These are phyloP conservation scores for Globodera rostochiensis DNA, from an alignment of 1,140 invertebrate genomes.

Conservation along the genomic window DNA sequence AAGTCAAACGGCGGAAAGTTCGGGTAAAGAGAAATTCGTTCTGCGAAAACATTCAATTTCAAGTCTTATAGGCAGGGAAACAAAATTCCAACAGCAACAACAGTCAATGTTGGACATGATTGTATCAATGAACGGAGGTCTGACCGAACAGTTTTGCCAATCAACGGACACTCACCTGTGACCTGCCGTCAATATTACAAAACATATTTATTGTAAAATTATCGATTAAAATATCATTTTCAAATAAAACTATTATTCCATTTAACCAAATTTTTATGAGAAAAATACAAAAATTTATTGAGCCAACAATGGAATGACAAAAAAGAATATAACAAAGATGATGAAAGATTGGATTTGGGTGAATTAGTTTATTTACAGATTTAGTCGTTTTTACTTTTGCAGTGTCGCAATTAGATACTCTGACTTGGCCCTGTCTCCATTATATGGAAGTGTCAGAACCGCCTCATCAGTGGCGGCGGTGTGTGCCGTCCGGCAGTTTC, in stretches of 20 bases:
- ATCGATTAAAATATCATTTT: background rate
- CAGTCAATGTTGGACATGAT: background rate
- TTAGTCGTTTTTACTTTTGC: too few species aligned
- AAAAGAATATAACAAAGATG: background rate
- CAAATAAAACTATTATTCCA: too few species aligned
- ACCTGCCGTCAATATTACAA: background rate
- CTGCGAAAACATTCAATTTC: too few species aligned
- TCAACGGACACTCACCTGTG: constrained; percentile 1
- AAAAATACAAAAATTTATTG: background rate
- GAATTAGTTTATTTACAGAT: too few species aligned
- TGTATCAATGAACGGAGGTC: background rate
- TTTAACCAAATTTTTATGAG: background rate
- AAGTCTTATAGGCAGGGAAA: background rate
- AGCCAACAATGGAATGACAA: background rate
- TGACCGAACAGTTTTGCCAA: constrained; percentile 4
- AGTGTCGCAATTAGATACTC: too few species aligned
- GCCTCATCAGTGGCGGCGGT: constrained; percentile 8
- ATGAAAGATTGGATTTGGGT: too few species aligned
- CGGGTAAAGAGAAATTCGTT: background rate
- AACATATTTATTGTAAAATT: background rate
- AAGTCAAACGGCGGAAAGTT: background rate
- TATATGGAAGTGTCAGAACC: background rate
- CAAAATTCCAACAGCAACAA: background rate
- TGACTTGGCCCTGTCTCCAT: too few species aligned
- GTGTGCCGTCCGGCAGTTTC: background rate